Conservation (phyloP, 1,140 invertebrate genomes). For the Acyrthosiphon pisum region DNA sequence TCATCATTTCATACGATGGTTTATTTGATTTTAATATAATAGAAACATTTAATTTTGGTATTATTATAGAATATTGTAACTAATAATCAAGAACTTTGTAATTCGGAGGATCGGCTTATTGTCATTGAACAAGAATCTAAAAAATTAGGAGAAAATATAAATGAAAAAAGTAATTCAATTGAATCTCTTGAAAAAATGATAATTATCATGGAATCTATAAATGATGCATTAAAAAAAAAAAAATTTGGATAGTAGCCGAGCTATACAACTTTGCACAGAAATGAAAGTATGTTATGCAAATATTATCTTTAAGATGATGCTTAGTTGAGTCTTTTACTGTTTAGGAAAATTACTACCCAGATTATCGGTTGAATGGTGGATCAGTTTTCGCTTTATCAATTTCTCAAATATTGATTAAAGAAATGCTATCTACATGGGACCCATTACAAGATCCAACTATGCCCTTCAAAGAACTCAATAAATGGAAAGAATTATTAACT, state of each 20-base stretch:
- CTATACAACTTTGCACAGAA: slow-evolving; percentile 64
- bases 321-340: slow-evolving; percentile 39
- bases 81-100: slow-evolving; percentile 80
- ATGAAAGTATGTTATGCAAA: slow-evolving; percentile 51
- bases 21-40: slow-evolving; percentile 30
- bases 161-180: slow-evolving; percentile 78
- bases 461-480: slow-evolving; percentile 72
- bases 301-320: not conserved
- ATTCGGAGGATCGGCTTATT: slow-evolving; percentile 79
- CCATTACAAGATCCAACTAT: slow-evolving; percentile 72
- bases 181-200: slow-evolving; percentile 77
- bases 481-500: slow-evolving; percentile 76
- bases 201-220: slow-evolving; percentile 73
- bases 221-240: slow-evolving; percentile 65
- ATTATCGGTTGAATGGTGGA: slow-evolving; percentile 72
- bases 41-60: slow-evolving; percentile 11
- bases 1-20: not conserved
- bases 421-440: slow-evolving; percentile 75
- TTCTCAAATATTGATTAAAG: slow-evolving; percentile 73
- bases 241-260: slow-evolving; percentile 75
- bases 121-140: slow-evolving; percentile 81
- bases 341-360: slow-evolving; percentile 68
- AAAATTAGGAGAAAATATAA: slow-evolving; percentile 73
- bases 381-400: slow-evolving; percentile 72
- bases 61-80: slow-evolving; percentile 79